phyloP scores from a whole-genome alignment of 2,113 vertebrate species.

The Macrotis lagotis region DNA sequence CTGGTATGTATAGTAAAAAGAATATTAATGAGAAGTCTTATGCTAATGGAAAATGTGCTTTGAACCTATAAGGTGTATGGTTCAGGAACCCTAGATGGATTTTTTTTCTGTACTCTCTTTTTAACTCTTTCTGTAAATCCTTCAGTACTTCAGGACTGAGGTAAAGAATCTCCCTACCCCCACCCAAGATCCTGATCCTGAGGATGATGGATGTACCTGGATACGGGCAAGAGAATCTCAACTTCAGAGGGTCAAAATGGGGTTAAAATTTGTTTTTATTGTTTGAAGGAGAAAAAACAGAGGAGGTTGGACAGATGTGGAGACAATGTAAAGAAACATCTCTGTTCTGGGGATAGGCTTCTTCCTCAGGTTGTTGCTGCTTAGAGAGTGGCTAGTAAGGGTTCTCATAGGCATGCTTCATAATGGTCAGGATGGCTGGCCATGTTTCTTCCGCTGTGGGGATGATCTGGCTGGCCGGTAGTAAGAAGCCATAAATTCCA shows the following conservation, averaged over 20 bases:
- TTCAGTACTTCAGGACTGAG: too few relatives aligned
- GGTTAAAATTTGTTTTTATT: constrained; percentile 63
- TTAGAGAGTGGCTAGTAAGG: constrained; percentile 81
- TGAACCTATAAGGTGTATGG: neutral
- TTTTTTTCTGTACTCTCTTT: neutral
- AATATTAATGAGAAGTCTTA: neutral
- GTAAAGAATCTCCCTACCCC: too few relatives aligned
- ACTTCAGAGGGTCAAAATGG: neutral
- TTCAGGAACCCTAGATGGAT: neutral
- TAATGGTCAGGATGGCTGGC: constrained; percentile 88
- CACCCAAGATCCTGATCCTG: neutral
- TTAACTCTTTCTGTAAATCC: too few relatives aligned
- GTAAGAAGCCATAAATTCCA: constrained; percentile 88
- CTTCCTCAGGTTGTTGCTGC: neutral
- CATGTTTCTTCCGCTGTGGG: constrained; percentile 92
- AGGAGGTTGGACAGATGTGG: neutral
- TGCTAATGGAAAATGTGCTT: neutral
- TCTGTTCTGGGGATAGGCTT: neutral
- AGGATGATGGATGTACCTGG: neutral
- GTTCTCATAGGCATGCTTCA: constrained; percentile 84
- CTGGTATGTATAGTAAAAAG: neutral
- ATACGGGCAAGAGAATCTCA: neutral
- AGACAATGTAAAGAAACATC: neutral
- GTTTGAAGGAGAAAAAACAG: neutral
- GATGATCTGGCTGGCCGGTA: constrained; percentile 90